Conservation (phyloP, 2,888 invertebrate genomes). For the Copidosoma aretas region DNA sequence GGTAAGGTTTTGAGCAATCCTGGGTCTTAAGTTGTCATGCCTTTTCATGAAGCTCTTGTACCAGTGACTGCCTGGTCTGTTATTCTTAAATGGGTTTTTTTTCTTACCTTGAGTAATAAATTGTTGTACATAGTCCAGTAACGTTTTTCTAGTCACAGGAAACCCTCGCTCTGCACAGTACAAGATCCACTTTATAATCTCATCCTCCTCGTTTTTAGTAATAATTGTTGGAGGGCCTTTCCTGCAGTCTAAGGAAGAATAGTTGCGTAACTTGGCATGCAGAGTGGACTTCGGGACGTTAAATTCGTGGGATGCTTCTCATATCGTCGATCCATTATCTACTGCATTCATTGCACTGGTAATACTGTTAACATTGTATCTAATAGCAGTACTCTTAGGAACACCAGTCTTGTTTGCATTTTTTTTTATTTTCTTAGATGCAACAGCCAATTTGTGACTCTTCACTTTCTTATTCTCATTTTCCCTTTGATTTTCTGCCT, state of each 20-base stretch:
- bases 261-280: too few relatives aligned
- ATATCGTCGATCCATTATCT: too few relatives aligned
- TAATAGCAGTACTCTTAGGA: too few relatives aligned
- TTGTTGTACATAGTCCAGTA: not conserved
- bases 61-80: constrained; percentile 37
- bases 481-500: too few relatives aligned
- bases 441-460: too few relatives aligned
- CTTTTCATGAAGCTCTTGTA: constrained; percentile 49
- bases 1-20: constrained; percentile 46
- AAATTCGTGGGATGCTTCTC: too few relatives aligned
- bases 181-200: not conserved
- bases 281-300: too few relatives aligned
- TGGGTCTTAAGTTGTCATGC: constrained; percentile 44
- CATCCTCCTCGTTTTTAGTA: not conserved
- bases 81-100: constrained; percentile 32
- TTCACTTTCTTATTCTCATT: too few relatives aligned
- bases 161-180: not conserved
- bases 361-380: too few relatives aligned
- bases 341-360: too few relatives aligned
- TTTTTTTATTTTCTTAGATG: too few relatives aligned
- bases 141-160: not conserved
- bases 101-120: constrained; percentile 1
- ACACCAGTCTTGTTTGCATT: too few relatives aligned
- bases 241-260: not conserved
- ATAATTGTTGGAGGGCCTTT: not conserved